phyloP scores from a whole-genome alignment of 2,797 vertebrate species.

The Propithecus deckenii region DNA sequence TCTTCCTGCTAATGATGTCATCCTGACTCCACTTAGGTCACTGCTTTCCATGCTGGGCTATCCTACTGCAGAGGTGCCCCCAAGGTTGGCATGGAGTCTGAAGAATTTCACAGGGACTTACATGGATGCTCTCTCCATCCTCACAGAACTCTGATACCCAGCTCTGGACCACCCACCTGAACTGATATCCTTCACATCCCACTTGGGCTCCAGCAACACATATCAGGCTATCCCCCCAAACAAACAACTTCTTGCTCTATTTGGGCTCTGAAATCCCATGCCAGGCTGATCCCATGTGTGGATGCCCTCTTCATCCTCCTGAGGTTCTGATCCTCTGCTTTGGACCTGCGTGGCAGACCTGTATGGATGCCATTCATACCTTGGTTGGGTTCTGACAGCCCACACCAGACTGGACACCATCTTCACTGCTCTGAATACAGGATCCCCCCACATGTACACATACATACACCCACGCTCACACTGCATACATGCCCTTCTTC shows the following conservation, averaged over 20 bases:
- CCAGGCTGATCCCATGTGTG: neutral
- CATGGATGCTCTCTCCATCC: neutral
- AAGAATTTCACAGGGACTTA: neutral
- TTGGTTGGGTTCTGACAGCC: neutral
- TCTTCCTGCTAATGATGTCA: neutral
- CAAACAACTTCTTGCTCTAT: neutral
- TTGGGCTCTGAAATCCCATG: neutral
- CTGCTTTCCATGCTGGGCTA: neutral
- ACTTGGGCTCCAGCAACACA: neutral
- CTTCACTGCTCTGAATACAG: neutral
- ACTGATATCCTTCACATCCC: neutral
- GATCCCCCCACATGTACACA: no score
- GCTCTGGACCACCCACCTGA: no score
- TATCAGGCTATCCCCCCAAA: neutral
- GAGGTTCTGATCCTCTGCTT: neutral
- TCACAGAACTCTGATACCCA: neutral
- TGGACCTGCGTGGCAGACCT: neutral
- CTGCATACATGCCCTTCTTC: no score
- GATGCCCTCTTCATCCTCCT: neutral
- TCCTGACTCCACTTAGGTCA: neutral
- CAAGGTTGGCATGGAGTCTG: neutral
- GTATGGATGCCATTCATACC: neutral
- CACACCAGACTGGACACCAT: neutral
- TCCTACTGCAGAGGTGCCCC: neutral
- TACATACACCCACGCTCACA: neutral